Base-by-base conservation (phyloP, 2,113 vertebrate species). In the Cacatua alba region DNA sequence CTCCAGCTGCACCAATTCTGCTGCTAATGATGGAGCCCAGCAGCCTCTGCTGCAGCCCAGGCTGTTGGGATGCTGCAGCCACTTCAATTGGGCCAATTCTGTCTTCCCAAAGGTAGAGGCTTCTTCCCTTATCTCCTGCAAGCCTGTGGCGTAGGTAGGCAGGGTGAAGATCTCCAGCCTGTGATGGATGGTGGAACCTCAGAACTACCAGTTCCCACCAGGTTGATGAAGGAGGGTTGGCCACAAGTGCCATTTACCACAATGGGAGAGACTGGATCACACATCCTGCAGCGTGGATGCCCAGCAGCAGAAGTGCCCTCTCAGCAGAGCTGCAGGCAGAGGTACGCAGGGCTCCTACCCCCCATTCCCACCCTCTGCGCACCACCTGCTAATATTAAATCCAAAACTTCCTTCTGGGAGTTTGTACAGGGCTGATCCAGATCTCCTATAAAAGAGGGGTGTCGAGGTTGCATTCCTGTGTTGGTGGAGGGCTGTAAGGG, bases 381-480 rank as follows among this genome's bases (percentile, higher is more conserved):
- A 3, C 20, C 14, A 18, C 1, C 26, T 5, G n/a, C n/a, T 39
- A 10, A n/a, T 44, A 10, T 7, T 24, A 28, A 49, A 51, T 18
- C 23, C 37, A 8, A n/a, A 46, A 52, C 5, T 5, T 33, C 62
- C 62, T 46, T 39, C 62, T 24, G 37, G 1, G 11, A 6, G 37
- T 21, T 57, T 16, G 5, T 4, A 24, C 10, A 4, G 78, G 28
- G 57, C 74, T 57, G 43, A 23, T 18, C 21, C 63, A 24, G n/a
- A 4, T 1, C 46, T 4, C 3, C 2, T 26, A 9, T 28, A 14
- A n/a, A 37, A 14, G 37, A 17, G 28, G 21, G 35, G 23, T 35
- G 12, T 19, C 0, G 1, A 57, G 41, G 52, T 2, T 1, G 33
- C 5, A 37, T 25, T 8, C 48, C 62, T 11, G 0, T 1, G 3